These are phyloP conservation scores for Leptinotarsa peninsularis DNA, from an alignment of 2,888 invertebrate species.

Conservation along the genomic window DNA sequence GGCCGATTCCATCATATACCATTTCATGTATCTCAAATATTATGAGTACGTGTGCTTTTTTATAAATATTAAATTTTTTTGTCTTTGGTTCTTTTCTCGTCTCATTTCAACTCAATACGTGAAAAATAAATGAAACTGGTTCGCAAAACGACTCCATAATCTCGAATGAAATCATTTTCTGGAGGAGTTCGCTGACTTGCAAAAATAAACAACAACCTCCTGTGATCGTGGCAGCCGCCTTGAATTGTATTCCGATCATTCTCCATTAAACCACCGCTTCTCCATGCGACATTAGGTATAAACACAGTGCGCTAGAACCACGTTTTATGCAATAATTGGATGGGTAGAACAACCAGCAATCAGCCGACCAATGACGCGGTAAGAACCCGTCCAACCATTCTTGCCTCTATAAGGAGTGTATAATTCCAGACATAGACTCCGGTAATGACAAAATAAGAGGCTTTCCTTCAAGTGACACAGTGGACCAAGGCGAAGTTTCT, in stretches of 20 bases:
- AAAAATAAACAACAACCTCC: slow-evolving; percentile 15
- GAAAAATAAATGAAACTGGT: too few species aligned
- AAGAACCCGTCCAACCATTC: slow-evolving; percentile 50
- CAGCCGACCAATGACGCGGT: slow-evolving; percentile 58
- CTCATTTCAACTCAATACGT: too few species aligned
- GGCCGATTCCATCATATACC: too few species aligned
- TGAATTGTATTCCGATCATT: slow-evolving; percentile 9
- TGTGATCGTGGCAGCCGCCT: background rate
- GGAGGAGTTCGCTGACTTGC: background rate
- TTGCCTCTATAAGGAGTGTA: slow-evolving; percentile 59
- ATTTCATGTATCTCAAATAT: too few species aligned
- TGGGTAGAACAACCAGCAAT: slow-evolving; percentile 58
- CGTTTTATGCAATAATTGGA: slow-evolving; percentile 64
- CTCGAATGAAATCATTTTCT: background rate
- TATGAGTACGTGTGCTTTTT: too few species aligned
- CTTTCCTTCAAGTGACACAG: slow-evolving; percentile 61
- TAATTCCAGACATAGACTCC: slow-evolving; percentile 65
- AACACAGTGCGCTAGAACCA: slow-evolving; percentile 53
- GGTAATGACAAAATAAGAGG: slow-evolving; percentile 68
- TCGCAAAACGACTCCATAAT: too few species aligned
- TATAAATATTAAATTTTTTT: too few species aligned
- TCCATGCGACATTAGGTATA: slow-evolving; percentile 34
- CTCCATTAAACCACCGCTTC: slow-evolving; percentile 30
- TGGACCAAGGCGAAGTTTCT: slow-evolving; percentile 45
- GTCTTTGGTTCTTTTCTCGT: too few species aligned